Conservation (phyloP, 2,797 vertebrate species). For the Macropus fuliginosus region DNA sequence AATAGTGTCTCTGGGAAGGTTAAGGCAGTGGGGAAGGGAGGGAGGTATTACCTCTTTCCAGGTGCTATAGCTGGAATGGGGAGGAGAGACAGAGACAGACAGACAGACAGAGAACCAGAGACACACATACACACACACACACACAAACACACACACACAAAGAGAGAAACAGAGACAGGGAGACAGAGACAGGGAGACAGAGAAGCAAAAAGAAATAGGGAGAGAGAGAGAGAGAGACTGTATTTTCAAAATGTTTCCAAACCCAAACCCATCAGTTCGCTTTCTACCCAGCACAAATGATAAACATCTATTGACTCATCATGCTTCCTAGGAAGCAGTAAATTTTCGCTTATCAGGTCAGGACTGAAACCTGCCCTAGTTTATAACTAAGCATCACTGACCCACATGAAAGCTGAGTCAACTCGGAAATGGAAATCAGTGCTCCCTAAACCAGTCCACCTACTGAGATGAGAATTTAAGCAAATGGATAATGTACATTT, state of each 20-base stretch:
- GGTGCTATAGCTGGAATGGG: background rate
- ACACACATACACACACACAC: no score
- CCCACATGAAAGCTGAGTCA: background rate
- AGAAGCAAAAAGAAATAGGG: background rate
- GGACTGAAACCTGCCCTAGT: background rate
- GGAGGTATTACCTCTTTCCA: background rate
- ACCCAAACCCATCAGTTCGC: background rate
- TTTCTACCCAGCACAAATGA: background rate
- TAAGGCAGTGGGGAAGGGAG: background rate
- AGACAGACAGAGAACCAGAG: background rate
- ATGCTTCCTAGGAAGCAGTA: background rate
- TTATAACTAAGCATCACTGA: background rate
- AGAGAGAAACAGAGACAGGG: background rate
- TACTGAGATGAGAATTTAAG: background rate
- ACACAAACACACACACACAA: no score
- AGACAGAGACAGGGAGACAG: background rate
- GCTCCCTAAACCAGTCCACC: background rate
- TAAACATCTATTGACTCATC: background rate
- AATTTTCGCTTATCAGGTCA: background rate
- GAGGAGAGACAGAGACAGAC: no score
- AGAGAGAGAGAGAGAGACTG: background rate
- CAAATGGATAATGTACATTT: background rate
- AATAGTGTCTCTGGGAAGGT: background rate
- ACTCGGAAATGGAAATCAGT: background rate
- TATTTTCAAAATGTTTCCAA: constrained; percentile 17